Evolutionary conservation across 2,113 vertebrate species (phyloP).

Genomic region (Spilogale gracilis): DNA sequence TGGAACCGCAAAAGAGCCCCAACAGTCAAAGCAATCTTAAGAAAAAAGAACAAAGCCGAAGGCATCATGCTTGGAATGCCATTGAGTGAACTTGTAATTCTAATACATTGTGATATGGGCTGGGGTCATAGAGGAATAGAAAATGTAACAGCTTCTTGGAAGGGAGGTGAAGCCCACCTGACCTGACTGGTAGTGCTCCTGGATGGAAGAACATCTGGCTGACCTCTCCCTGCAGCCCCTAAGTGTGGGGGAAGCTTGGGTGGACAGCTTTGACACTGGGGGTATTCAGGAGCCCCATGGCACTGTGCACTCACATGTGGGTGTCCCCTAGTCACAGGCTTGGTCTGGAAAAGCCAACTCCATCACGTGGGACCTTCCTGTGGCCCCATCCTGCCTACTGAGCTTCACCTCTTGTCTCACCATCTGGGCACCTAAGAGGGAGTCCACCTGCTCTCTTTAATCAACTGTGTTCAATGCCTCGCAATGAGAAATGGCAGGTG

Average conservation of each 20-base stretch:
- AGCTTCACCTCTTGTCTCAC: not conserved
- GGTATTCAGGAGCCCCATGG: not conserved
- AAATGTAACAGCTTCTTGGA: not conserved
- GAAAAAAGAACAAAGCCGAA: not conserved
- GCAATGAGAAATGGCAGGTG: not conserved
- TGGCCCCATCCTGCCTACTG: accelerated
- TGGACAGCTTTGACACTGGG: too few relatives aligned
- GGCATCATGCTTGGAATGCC: not conserved
- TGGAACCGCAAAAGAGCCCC: not conserved
- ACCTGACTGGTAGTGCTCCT: too few relatives aligned
- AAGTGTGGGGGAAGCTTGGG: not conserved
- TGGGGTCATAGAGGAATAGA: not conserved
- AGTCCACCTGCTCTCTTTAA: not conserved
- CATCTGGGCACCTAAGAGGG: too few relatives aligned
- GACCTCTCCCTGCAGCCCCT: not conserved
- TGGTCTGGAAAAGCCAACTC: not conserved
- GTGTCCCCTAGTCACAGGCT: not conserved
- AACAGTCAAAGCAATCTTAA: not conserved
- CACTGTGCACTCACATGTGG: not conserved
- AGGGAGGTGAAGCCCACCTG: not conserved
- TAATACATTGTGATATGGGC: not conserved
- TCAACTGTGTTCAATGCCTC: not conserved
- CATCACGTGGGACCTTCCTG: not conserved
- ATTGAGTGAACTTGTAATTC: not conserved
- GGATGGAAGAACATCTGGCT: not conserved